A percentile compares a stretch with the other conserved stretches of the same genome.
Evolutionary conservation across 2,113 vertebrate genomes (phyloP).

Genomic region (Cottus gobio): DNA sequence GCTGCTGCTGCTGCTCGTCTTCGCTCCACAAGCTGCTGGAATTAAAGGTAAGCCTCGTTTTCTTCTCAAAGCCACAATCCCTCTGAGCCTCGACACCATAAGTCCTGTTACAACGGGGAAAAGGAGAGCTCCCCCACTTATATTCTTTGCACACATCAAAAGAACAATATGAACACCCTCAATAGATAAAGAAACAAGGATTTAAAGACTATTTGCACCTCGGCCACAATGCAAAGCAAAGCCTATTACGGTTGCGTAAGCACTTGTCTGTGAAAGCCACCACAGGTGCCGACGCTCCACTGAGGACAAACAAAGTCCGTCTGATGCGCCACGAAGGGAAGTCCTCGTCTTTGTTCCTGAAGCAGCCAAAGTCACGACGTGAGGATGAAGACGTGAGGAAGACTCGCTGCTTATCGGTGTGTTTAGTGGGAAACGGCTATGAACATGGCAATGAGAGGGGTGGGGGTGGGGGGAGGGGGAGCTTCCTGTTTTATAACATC

Average conservation of each 20-base stretch:
- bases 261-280: slow-evolving; percentile 4
- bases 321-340: background rate
- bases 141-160: background rate
- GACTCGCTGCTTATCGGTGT: too few species aligned
- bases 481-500: background rate
- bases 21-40: slow-evolving; percentile 82
- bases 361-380: background rate
- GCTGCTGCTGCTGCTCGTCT: slow-evolving; percentile 80
- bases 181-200: background rate
- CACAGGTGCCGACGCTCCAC: background rate
- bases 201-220: slow-evolving; percentile 34
- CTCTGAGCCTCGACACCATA: background rate
- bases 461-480: background rate
- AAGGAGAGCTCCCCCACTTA: background rate
- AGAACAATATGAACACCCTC: background rate
- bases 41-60: slow-evolving; percentile 85
- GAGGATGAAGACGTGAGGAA: too few species aligned
- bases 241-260: slow-evolving; percentile 70
- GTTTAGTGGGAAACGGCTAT: background rate
- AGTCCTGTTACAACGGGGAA: background rate
- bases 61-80: slow-evolving; percentile 1
- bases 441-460: background rate
- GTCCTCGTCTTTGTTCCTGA: background rate
- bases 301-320: background rate
- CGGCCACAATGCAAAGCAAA: slow-evolving; percentile 46